Percentiles rank a stretch among this genome's conserved stretches.
Evolutionary conservation across 2,797 vertebrate genomes (phyloP).

Genomic region (Acanthis flammea): DNA sequence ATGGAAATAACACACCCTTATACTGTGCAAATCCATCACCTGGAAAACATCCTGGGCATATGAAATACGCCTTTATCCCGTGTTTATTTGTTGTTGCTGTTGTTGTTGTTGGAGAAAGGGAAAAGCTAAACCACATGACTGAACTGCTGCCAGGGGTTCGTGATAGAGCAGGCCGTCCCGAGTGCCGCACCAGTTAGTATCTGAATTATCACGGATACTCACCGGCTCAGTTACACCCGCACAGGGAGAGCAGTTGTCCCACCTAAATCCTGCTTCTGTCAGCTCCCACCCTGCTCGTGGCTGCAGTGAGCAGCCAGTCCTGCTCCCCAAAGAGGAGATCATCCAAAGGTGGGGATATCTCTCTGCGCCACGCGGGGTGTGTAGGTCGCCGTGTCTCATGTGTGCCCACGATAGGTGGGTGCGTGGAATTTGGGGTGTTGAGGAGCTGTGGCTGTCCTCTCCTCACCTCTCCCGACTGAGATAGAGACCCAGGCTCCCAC

Average conservation of each 20-base stretch:
- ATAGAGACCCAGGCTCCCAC: background rate
- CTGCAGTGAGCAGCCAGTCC: background rate
- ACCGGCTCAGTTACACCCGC: slow-evolving; percentile 55
- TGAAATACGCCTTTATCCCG: background rate
- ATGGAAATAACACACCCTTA: background rate
- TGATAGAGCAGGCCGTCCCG: slow-evolving; percentile 55
- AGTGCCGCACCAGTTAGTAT: slow-evolving; percentile 61
- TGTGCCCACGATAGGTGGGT: fast-evolving
- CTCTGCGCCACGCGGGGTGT: fast-evolving
- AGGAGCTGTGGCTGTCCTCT: background rate
- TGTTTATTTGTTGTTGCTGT: slow-evolving; percentile 63
- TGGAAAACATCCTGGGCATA: slow-evolving; percentile 62
- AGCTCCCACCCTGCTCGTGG: background rate
- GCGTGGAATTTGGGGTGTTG: background rate
- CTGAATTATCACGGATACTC: slow-evolving; percentile 65
- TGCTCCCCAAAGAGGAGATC: background rate
- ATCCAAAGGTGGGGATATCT: background rate
- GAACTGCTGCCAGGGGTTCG: slow-evolving; percentile 60
- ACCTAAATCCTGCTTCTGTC: slow-evolving; percentile 70
- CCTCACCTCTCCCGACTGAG: background rate
- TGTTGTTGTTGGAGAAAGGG: slow-evolving; percentile 62
- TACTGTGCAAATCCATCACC: slow-evolving; percentile 22
- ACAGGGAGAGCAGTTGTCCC: slow-evolving; percentile 55
- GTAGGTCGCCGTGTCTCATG: fast-evolving
- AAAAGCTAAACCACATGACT: slow-evolving; percentile 66